Evolutionary conservation across 2,797 vertebrate species (phyloP), one percentile per base, ranked within the genome.

Genomic region (Alectoris magna): DNA sequence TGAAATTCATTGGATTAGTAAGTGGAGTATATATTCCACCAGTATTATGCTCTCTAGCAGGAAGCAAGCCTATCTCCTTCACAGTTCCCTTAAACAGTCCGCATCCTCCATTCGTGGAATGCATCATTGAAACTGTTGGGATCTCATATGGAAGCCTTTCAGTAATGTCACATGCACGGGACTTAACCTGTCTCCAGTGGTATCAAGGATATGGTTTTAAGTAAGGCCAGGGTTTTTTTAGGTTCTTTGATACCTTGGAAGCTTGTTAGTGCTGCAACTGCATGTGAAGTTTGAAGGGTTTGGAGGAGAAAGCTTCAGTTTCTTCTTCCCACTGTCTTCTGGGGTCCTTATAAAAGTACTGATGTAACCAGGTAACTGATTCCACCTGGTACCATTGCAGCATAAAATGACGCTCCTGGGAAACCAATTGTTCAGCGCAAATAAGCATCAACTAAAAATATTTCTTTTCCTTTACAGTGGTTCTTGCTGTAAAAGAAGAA

Each of bases 131-230:
- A 58, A n/a, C 59, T 12, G 5, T 3, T 55, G 29, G 29, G 23
- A 62, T 19, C 26, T 55, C 11, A 31, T 1, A 2, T 11, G 1
- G 3, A 41, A 84, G 38, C 26, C 49, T 71, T 71, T 88, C 31
- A 26, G 29, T 38, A 12, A 0, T 0, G 2, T 3, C 29, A 6
- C 23, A 7, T 23, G 2, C 1, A 11, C 22, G 27, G 63, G n/a
- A 38, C 63, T 75, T 38, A 7, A 7, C n/a, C 74, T 2, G 0
- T n/a, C 38, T 62, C 2, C 2, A 15, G 1, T 27, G 58, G 22
- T 14, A 0, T 34, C 13, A 51, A 51, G 55, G 22, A 34, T 1
- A 1, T n/a, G 9, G 24, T 24, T 71, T 16, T n/a, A 49, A 16
- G 10, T 8, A 41, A 16, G 38, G 15, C 49, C 2, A 1, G 18